A percentile compares a stretch with the other conserved stretches of the same genome.
Evolutionary conservation across 2,113 vertebrate species (phyloP).

Genomic region (Phoenicopterus ruber): DNA sequence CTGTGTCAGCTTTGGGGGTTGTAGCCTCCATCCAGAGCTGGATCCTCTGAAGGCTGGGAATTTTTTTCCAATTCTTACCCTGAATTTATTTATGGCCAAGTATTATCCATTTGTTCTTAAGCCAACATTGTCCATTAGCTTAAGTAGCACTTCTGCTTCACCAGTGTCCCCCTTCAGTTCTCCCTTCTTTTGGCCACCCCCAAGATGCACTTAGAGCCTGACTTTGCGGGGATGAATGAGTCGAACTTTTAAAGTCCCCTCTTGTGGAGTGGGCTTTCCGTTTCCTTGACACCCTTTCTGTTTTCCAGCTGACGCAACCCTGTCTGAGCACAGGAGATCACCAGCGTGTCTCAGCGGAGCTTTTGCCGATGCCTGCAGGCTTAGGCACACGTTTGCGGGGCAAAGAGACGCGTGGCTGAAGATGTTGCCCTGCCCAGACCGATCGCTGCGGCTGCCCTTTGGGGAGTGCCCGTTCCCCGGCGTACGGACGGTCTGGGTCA

Average conservation of each 20-base stretch:
- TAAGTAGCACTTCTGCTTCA: background rate
- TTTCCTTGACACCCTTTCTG: background rate
- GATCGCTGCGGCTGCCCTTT: background rate
- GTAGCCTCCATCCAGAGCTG: background rate
- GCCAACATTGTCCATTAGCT: background rate
- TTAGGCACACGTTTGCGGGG: background rate
- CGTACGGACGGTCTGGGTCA: rapidly evolving
- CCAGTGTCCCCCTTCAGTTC: rapidly evolving
- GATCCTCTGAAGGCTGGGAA: background rate
- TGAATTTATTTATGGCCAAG: background rate
- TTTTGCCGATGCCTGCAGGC: background rate
- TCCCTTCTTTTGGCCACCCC: background rate
- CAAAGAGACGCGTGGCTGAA: rapidly evolving
- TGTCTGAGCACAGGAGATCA: background rate
- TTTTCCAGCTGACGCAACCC: background rate
- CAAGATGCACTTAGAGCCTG: background rate
- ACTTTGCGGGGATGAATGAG: background rate
- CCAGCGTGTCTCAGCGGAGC: background rate
- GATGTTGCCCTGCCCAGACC: background rate
- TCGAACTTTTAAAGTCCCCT: background rate
- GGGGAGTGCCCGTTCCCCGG: rapidly evolving
- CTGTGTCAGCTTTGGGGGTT: background rate
- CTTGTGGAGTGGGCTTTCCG: background rate
- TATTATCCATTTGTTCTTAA: background rate
- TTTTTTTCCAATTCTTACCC: background rate